These are phyloP conservation scores for Periophthalmus modestus DNA, from an alignment of 2,113 vertebrate species.

Conservation along the genomic window DNA sequence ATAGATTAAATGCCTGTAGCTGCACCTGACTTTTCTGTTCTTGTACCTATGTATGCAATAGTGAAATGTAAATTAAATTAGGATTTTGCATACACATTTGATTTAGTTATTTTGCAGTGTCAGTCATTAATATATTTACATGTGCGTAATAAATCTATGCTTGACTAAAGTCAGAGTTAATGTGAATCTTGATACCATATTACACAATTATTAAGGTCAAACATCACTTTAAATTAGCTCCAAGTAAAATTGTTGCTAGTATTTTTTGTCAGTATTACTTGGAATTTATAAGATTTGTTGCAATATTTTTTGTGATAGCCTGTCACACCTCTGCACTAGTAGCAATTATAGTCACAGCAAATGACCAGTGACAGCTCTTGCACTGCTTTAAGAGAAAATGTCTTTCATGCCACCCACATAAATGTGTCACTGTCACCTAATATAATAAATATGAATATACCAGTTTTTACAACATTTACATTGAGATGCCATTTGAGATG, in stretches of 20 bases:
- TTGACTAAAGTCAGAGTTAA: neutral
- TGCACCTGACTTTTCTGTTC: neutral
- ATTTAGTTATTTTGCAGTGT: conserved; percentile 25
- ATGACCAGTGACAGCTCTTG: conserved; percentile 2
- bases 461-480: neutral
- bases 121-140: conserved; percentile 23
- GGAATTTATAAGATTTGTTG: neutral
- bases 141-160: neutral
- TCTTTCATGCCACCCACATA: conserved; percentile 23
- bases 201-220: neutral
- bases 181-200: neutral
- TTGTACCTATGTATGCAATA: neutral
- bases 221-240: neutral
- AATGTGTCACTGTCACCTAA: conserved; percentile 13
- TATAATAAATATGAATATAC: neutral
- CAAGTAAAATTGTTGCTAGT: neutral
- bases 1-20: neutral
- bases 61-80: neutral
- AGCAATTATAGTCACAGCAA: neutral
- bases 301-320: neutral
- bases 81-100: neutral
- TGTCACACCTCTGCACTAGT: neutral
- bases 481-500: neutral
- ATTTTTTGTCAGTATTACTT: neutral
- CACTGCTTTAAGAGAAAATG: conserved; percentile 10